phyloP scores from a whole-genome alignment of 2,113 vertebrate genomes.

The Stigmatopora nigra region DNA sequence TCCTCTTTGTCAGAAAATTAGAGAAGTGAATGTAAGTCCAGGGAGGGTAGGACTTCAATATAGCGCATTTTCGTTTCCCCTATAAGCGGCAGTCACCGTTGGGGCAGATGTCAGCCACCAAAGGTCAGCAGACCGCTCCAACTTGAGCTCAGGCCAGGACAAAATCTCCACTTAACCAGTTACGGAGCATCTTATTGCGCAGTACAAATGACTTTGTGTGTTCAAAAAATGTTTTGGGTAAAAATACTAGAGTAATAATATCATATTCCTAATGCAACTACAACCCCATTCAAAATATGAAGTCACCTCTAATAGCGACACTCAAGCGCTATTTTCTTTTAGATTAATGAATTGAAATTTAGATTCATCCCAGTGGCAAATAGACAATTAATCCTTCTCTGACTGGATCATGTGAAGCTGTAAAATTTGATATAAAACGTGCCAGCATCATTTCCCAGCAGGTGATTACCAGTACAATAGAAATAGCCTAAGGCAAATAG shows the following conservation, averaged over 20 bases:
- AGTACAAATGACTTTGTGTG: neutral
- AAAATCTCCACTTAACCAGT: neutral
- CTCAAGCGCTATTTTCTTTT: too few species aligned
- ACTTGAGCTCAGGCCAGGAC: constrained; percentile 14
- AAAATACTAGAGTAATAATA: too few species aligned
- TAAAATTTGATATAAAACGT: constrained; percentile 51
- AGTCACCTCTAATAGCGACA: too few species aligned
- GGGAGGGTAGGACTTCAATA: constrained; percentile 44
- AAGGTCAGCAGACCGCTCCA: constrained; percentile 28
- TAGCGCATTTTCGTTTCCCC: constrained; percentile 63
- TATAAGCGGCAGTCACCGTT: constrained; percentile 24
- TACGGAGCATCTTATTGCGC: neutral
- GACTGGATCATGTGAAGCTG: constrained; percentile 39
- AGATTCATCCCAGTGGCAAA: constrained; percentile 25
- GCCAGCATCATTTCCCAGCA: constrained; percentile 58
- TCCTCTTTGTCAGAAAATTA: constrained; percentile 45
- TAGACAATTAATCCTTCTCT: constrained; percentile 47
- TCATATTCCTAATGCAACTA: too few species aligned
- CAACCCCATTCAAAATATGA: too few species aligned
- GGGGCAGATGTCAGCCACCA: constrained; percentile 16
- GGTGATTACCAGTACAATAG: constrained; percentile 26
- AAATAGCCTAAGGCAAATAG: neutral
- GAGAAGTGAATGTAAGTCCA: constrained; percentile 60
- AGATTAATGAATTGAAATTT: too few species aligned
- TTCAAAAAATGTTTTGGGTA: neutral